These are phyloP conservation scores for Capitella teleta DNA, from an alignment of 1,140 invertebrate species.

Conservation along the genomic window DNA sequence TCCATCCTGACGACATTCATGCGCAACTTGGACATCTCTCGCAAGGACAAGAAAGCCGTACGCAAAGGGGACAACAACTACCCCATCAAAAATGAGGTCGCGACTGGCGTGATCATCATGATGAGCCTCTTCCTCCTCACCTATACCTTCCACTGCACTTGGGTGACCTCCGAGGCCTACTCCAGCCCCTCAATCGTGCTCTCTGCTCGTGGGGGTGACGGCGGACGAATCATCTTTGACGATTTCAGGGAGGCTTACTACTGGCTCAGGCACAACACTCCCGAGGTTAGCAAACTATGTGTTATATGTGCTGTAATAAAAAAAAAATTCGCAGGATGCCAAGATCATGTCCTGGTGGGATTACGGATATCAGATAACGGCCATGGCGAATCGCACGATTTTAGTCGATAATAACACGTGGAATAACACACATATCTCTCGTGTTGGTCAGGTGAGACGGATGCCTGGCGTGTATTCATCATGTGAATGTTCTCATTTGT, in stretches of 20 bases:
- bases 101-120: slow-evolving; percentile 69
- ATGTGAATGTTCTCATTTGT: not conserved
- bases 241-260: slow-evolving; percentile 97
- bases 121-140: slow-evolving; percentile 76
- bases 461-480: not conserved
- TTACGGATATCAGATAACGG: slow-evolving; percentile 98
- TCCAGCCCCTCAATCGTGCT: slow-evolving; percentile 94
- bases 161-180: slow-evolving; percentile 98
- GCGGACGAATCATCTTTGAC: slow-evolving; percentile 90
- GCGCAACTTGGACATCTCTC: slow-evolving; percentile 52
- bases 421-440: slow-evolving; percentile 97
- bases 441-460: slow-evolving; percentile 65
- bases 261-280: slow-evolving; percentile 94
- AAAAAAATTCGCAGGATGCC: slow-evolving; percentile 56
- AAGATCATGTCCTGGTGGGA: slow-evolving; percentile 99
- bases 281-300: slow-evolving; percentile 35
- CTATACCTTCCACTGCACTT: slow-evolving; percentile 95
- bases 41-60: slow-evolving; percentile 43
- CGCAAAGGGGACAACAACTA: slow-evolving; percentile 48
- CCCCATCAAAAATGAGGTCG: slow-evolving; percentile 78
- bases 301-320: not conserved
- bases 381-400: slow-evolving; percentile 96
- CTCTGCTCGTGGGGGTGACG: slow-evolving; percentile 86
- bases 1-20: slow-evolving; percentile 78
- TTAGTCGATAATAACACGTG: slow-evolving; percentile 99